Conservation (phyloP, 64 coral and sea anemone species). For the Pachyseris speciosa region DNA sequence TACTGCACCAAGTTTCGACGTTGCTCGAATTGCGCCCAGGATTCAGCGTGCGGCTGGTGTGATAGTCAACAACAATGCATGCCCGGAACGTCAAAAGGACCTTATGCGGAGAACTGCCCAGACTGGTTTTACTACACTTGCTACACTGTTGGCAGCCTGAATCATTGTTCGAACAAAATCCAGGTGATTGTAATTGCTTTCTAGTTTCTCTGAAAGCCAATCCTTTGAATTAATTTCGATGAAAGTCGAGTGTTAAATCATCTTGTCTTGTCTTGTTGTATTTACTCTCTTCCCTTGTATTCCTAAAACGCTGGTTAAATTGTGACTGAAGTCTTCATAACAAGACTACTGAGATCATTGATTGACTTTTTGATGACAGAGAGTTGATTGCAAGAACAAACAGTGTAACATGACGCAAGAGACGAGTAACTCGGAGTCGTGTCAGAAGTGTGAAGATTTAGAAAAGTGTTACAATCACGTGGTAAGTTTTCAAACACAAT, state of each 20-base stretch:
- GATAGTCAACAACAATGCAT: constrained; percentile 43
- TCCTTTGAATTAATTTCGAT: background rate
- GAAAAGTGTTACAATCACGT: constrained; percentile 42
- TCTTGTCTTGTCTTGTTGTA: too few species aligned
- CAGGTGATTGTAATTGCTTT: background rate
- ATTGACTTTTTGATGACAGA: constrained; percentile 13
- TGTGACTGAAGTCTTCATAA: too few species aligned
- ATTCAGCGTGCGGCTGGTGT: constrained; percentile 69
- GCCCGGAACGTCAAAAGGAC: constrained; percentile 10
- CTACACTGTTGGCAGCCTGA: constrained; percentile 52
- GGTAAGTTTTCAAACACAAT: background rate
- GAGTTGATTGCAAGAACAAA: constrained; percentile 22
- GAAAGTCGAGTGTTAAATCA: too few species aligned
- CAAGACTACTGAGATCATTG: too few species aligned
- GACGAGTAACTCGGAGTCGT: background rate
- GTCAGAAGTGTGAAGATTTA: constrained; percentile 43
- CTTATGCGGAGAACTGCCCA: constrained; percentile 25
- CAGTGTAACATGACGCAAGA: constrained; percentile 28
- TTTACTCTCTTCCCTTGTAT: too few species aligned
- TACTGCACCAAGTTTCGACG: constrained; percentile 38
- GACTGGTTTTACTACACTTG: constrained; percentile 74
- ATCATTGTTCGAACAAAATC: constrained; percentile 51
- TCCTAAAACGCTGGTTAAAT: too few species aligned
- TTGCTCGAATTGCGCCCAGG: constrained; percentile 26
- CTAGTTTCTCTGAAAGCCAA: background rate